Percentiles rank a stretch among this genome's conserved stretches.
Evolutionary conservation across 2,113 vertebrate species (phyloP).

Genomic region (Centrocercus urophasianus): DNA sequence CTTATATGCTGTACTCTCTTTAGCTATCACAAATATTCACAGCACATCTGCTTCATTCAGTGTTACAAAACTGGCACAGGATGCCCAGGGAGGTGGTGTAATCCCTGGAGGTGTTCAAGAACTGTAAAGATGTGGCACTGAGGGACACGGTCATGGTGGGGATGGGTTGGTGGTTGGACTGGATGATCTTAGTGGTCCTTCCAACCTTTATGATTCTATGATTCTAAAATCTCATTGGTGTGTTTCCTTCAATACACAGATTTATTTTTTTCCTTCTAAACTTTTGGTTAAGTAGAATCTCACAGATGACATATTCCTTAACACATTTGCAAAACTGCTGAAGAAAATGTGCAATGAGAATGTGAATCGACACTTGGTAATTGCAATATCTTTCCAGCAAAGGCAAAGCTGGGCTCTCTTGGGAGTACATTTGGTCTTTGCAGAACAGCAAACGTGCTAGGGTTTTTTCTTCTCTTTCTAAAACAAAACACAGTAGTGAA

Average conservation of each 20-base stretch:
- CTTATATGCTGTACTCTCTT: neutral
- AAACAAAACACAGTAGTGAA: conserved; percentile 8
- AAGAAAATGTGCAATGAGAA: fast-evolving
- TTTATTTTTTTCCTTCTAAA: neutral
- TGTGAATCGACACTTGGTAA: neutral
- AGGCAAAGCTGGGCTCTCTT: neutral
- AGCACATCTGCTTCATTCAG: neutral
- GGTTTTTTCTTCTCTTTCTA: conserved; percentile 11
- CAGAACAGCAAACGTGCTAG: neutral
- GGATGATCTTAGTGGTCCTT: too few relatives aligned
- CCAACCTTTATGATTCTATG: too few relatives aligned
- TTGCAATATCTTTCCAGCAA: neutral
- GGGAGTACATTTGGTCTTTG: neutral
- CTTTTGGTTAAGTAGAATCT: neutral
- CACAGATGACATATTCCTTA: neutral
- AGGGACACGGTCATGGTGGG: too few relatives aligned
- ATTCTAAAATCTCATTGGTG: neutral
- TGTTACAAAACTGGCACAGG: neutral
- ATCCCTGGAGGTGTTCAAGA: too few relatives aligned
- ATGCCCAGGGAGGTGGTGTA: too few relatives aligned
- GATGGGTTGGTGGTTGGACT: too few relatives aligned
- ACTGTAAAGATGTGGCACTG: too few relatives aligned
- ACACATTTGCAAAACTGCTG: neutral
- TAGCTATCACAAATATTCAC: neutral
- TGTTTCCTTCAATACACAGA: neutral